Base-by-base conservation (phyloP, 2,113 vertebrate species). In the Calypte anna region DNA sequence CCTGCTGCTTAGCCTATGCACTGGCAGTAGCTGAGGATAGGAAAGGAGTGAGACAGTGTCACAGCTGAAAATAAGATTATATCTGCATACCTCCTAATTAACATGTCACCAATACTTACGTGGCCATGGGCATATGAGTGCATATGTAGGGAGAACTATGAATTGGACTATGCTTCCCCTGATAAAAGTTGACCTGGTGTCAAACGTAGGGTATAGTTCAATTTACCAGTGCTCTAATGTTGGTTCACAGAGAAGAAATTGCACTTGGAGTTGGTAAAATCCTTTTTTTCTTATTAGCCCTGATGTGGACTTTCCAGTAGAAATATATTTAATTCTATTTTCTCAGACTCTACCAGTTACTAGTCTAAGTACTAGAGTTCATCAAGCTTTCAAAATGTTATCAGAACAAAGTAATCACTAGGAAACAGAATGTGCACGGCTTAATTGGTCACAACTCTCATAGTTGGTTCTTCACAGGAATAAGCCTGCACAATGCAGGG, bases 321-420 rank as follows among this genome's bases (percentile, higher is more conserved):
- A 90, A 90, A 77, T 6, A 7, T 12, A 50, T 28, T 80, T 68
- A 73, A 79, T 82, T 89, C 6, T 4, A 50, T 4, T 67, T 72
- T 84, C 83, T 69, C 77, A 40, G 48, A 46, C 24, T 53, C 40
- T 84, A 30, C 14, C 64, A 54, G 53, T 75, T 92, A 54, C 43
- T 79, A 72, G 22, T 27, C 33, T 66, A 73, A 57, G 36, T 44
- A 84, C 27, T n/a, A 62, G 25, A 89, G 62, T 54, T 89, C 61
- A 74, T 88, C 92, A 84, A 64, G 33, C 17, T 84, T 89, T 87
- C 81, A 91, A 91, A 95, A 78, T 50, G 18, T 75, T 86, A 83
- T 17, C 89, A 88, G 58, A 90, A 64, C 38, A 59, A 79, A 63
- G 16, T 40, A 72, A 78, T 86, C 66, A 57, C 54, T 48, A 64